Conservation (phyloP, 2,888 invertebrate genomes). For the Notodonta ziczac region DNA sequence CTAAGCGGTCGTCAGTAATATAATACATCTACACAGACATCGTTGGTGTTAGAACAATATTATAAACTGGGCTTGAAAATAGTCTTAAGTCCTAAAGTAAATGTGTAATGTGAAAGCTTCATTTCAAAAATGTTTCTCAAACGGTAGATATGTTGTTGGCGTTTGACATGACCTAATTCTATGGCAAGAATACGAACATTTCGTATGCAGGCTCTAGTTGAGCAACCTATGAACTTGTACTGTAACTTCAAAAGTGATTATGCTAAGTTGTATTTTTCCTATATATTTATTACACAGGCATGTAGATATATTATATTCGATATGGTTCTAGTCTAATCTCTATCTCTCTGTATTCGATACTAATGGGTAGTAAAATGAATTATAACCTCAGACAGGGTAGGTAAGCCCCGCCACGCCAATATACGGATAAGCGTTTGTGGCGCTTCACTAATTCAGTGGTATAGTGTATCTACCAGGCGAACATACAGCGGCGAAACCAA, state of each 20-base stretch:
- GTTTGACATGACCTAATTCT: not conserved
- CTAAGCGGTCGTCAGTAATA: too few relatives aligned
- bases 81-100: not conserved
- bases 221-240: not conserved
- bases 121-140: not conserved
- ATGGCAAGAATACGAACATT: not conserved
- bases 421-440: slow-evolving; percentile 41
- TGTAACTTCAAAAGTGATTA: not conserved
- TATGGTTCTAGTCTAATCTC: not conserved
- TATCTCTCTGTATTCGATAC: too few relatives aligned
- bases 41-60: too few relatives aligned
- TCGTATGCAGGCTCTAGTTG: not conserved
- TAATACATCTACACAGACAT: too few relatives aligned
- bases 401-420: slow-evolving; percentile 6
- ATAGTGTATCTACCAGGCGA: slow-evolving; percentile 67
- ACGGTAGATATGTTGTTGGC: slow-evolving; percentile 3
- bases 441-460: slow-evolving; percentile 65
- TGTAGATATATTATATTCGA: not conserved
- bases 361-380: too few relatives aligned
- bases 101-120: not conserved
- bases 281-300: too few relatives aligned
- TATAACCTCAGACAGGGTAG: not conserved
- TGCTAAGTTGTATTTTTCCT: not conserved
- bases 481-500: slow-evolving; percentile 73
- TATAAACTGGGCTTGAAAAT: too few relatives aligned